Evolutionary conservation across 2,797 vertebrate genomes (phyloP).

Genomic region (Triplophysa bombifrons): DNA sequence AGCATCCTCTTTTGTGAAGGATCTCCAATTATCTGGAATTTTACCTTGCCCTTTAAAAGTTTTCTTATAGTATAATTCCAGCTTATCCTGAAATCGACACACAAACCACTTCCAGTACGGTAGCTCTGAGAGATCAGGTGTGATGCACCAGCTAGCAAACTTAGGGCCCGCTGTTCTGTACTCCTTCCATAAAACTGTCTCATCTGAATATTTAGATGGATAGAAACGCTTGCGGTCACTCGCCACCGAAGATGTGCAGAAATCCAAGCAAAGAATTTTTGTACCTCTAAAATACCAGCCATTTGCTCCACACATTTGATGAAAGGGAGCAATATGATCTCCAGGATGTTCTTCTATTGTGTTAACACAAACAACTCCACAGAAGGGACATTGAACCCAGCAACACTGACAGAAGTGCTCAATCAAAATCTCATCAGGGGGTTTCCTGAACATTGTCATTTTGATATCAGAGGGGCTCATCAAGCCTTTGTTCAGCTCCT

Average conservation of each 20-base stretch:
- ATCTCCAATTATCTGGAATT: conserved; percentile 44
- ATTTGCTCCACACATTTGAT: conserved; percentile 27
- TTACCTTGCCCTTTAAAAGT: background rate
- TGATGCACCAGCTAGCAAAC: conserved; percentile 41
- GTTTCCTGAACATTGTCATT: conserved; percentile 46
- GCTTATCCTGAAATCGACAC: conserved; percentile 46
- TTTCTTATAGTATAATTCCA: conserved; percentile 15
- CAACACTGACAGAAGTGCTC: conserved; percentile 68
- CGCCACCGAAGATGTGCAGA: conserved; percentile 65
- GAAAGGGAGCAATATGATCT: conserved; percentile 63
- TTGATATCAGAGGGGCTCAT: conserved; percentile 26
- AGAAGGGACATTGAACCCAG: conserved; percentile 70
- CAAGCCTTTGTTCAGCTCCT: conserved; percentile 28
- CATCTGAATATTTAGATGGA: accelerated
- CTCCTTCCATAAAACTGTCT: accelerated
- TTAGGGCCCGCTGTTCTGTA: conserved; percentile 41
- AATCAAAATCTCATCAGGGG: conserved; percentile 64
- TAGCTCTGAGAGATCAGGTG: conserved; percentile 34
- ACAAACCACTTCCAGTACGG: conserved; percentile 54
- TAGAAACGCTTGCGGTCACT: conserved; percentile 45
- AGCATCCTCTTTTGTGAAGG: background rate
- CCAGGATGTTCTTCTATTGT: conserved; percentile 58
- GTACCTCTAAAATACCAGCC: conserved; percentile 3
- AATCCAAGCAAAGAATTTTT: accelerated
- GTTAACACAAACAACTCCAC: conserved; percentile 63